phyloP scores from a whole-genome alignment of 2,888 invertebrate species.

The Lasioglossum zephyrum region DNA sequence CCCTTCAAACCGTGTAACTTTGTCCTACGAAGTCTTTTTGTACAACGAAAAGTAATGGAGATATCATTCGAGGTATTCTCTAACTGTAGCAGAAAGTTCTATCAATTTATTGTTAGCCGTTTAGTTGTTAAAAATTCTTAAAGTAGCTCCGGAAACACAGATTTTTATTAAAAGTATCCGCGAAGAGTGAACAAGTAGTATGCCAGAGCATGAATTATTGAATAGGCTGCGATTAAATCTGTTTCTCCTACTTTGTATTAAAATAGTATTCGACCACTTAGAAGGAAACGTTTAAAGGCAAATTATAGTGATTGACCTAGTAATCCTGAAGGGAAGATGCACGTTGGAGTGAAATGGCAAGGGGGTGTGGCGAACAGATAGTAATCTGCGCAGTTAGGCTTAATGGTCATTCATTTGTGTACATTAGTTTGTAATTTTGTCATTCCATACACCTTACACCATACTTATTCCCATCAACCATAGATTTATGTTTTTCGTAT shows the following conservation, averaged over 20 bases:
- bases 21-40: no score
- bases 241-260: neutral
- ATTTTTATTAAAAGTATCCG: neutral
- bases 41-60: no score
- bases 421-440: slow-evolving; percentile 1
- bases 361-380: slow-evolving; percentile 11
- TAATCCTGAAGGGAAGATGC: slow-evolving; percentile 12
- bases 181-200: neutral
- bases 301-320: slow-evolving; percentile 16
- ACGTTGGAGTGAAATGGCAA: slow-evolving; percentile 12
- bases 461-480: neutral
- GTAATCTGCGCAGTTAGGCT: neutral
- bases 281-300: neutral
- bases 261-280: neutral
- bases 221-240: neutral
- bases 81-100: neutral
- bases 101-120: neutral
- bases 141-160: neutral
- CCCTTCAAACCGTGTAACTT: no score
- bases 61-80: neutral
- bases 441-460: neutral
- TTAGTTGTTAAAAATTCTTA: neutral
- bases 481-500: neutral
- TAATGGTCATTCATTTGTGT: neutral
- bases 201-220: neutral